These are phyloP conservation scores for Heliconius charithonia DNA, from an alignment of 2,888 invertebrate species.

Conservation along the genomic window DNA sequence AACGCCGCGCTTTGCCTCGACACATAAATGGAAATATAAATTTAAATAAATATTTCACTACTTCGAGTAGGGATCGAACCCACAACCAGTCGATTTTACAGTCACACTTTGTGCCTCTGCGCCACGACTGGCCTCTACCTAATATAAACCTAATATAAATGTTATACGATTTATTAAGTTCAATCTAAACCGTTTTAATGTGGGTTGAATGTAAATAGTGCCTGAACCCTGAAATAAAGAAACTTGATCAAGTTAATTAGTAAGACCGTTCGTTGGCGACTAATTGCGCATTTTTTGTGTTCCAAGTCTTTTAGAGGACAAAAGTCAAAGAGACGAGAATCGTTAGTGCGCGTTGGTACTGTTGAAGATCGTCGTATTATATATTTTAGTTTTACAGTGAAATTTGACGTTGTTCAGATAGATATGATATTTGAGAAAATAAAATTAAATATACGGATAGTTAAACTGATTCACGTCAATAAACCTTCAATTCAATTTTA, in stretches of 20 bases:
- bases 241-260: conserved; percentile 78
- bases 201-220: conserved; percentile 61
- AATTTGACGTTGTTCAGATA: neutral
- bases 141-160: conserved; percentile 6
- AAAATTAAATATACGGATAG: too few relatives aligned
- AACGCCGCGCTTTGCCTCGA: too few relatives aligned
- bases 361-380: conserved; percentile 6
- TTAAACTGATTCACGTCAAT: too few relatives aligned
- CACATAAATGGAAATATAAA: too few relatives aligned
- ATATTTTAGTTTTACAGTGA: neutral
- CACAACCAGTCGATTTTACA: too few relatives aligned
- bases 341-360: conserved; percentile 18
- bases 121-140: neutral
- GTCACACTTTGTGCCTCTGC: too few relatives aligned
- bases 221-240: conserved; percentile 64
- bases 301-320: conserved; percentile 64
- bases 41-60: too few relatives aligned
- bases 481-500: too few relatives aligned
- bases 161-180: conserved; percentile 32
- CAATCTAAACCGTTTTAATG: conserved; percentile 46
- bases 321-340: conserved; percentile 66
- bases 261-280: conserved; percentile 72
- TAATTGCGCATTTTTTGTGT: conserved; percentile 74
- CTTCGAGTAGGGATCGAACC: too few relatives aligned
- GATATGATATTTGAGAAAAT: too few relatives aligned